Base-by-base conservation (phyloP, 2,113 vertebrate genomes). In the Reinhardtius hippoglossoides region DNA sequence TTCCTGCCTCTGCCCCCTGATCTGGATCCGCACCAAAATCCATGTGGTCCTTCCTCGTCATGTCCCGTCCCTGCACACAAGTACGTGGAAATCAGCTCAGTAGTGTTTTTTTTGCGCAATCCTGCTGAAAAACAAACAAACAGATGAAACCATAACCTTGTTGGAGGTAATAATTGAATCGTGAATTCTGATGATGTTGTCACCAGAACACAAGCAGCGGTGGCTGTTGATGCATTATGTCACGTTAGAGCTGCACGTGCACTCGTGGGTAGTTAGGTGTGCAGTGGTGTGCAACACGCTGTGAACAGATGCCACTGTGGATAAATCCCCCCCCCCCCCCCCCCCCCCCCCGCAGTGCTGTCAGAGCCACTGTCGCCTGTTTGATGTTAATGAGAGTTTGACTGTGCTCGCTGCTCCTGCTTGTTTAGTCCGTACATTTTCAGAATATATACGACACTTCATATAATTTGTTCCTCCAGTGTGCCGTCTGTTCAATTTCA, bases 231-330 rank as follows among this genome's bases (percentile, higher is more conserved):
- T 64, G 59, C n/a, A 13, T 65, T 57, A 48, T 54, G 70, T 63
- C 60, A 72, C 75, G 42, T 67, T 23, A 83, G 63, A 78, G 77
- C 67, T 14, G 20, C 69, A 42, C 59, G 20, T 31, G 44, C 56
- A 60, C 58, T 8, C 10, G 18, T 2, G 24, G 62, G 55, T 57
- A 67, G 84, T 74, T 74, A 67, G 74, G n/a, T 65, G 83, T 78
- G 78, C 86, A 71, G 70, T 72, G 90, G 82, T 82, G 89, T 87
- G 87, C 86, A 84, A 0, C 70, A 6, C 3, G 13, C 82, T 81
- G 74, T 81, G 85, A 83, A 73, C 78, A 61, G 87, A 87, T 84
- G 87, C 80, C 83, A 63, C 74, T 21, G 63, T 68, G 78, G 87
- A 89, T 87, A 79, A 77, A 84, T 71, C 80, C 46, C 79, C 60